Conservation (phyloP, 2,113 vertebrate species). For the Tragulus kanchil region DNA sequence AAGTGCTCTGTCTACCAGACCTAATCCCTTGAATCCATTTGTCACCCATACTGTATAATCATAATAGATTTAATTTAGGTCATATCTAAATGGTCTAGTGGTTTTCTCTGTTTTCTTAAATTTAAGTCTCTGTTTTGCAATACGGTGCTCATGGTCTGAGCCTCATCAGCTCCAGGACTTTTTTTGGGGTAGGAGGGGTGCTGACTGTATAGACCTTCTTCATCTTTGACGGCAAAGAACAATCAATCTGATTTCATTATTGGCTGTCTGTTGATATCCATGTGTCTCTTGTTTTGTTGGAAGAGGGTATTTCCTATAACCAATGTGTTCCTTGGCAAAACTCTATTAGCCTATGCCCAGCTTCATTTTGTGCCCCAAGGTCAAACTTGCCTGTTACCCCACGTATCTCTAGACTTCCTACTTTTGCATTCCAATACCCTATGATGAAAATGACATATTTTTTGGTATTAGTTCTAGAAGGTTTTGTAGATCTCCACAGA, state of each 20-base stretch:
- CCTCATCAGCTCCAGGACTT: background rate
- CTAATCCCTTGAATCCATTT: background rate
- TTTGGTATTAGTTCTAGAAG: no score
- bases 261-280: background rate
- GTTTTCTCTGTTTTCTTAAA: background rate
- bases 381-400: background rate
- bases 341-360: background rate
- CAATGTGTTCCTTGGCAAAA: background rate
- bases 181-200: background rate
- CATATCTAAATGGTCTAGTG: background rate
- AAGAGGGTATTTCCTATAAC: background rate
- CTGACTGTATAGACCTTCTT: background rate
- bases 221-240: background rate
- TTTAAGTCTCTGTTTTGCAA: background rate
- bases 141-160: background rate
- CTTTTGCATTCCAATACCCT: background rate
- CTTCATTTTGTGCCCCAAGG: background rate
- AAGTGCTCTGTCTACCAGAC: background rate
- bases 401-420: background rate
- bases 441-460: no score
- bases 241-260: background rate
- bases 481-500: no score
- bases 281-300: background rate
- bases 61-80: background rate
- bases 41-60: background rate